phyloP scores from a whole-genome alignment of 1,140 invertebrate genomes.

The Drosophila parabipectinata region DNA sequence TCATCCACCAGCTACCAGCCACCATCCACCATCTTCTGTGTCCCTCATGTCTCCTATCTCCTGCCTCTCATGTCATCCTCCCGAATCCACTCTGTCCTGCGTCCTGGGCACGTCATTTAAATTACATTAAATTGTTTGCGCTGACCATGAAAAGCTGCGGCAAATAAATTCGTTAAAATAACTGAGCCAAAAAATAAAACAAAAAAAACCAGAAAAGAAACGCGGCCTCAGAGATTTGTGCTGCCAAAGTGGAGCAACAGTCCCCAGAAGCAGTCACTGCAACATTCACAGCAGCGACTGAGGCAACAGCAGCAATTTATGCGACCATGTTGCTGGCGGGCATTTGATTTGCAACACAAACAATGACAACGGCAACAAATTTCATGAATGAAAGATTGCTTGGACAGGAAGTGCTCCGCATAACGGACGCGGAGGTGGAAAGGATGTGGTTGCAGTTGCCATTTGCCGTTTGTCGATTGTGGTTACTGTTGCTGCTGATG shows the following conservation, averaged over 20 bases:
- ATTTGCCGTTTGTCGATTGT: slow-evolving; percentile 17
- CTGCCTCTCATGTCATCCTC: slow-evolving; percentile 10
- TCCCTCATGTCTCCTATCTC: neutral
- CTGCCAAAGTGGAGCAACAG: slow-evolving; percentile 71
- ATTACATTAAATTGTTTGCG: slow-evolving; percentile 84
- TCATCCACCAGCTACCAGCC: neutral
- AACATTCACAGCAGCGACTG: slow-evolving; percentile 15
- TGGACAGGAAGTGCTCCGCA: slow-evolving; percentile 81
- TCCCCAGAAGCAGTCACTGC: slow-evolving; percentile 47
- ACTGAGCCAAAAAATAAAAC: slow-evolving; percentile 60
- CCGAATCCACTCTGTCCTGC: slow-evolving; percentile 51
- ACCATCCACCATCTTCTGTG: neutral
- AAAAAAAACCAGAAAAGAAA: slow-evolving; percentile 2
- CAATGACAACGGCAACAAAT: slow-evolving; percentile 83
- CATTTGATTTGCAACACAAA: slow-evolving; percentile 83
- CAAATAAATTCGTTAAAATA: slow-evolving; percentile 84
- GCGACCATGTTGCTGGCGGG: slow-evolving; percentile 68
- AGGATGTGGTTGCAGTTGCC: slow-evolving; percentile 71
- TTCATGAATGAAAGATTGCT: slow-evolving; percentile 82
- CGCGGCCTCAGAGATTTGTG: slow-evolving; percentile 61
- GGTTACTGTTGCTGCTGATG: slow-evolving; percentile 10
- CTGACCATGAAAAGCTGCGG: slow-evolving; percentile 78
- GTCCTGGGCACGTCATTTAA: slow-evolving; percentile 83
- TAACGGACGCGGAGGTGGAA: slow-evolving; percentile 83
- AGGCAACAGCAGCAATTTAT: slow-evolving; percentile 67